A percentile compares a stretch with the other conserved stretches of the same genome.
These are phyloP conservation scores for Prochilodus magdalenae DNA, from an alignment of 2,113 vertebrate genomes.

Conservation along the genomic window DNA sequence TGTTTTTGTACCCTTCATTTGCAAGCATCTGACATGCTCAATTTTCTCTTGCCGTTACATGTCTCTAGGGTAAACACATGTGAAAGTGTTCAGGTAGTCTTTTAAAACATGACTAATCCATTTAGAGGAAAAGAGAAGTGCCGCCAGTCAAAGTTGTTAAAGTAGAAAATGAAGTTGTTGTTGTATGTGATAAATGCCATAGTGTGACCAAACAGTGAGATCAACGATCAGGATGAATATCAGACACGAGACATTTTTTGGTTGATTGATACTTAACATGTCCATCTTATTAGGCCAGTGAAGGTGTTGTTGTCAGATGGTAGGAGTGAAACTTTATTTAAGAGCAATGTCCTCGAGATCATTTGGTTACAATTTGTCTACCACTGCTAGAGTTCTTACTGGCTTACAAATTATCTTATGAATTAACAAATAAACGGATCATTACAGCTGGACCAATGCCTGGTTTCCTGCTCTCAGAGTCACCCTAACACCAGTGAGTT, in stretches of 20 bases:
- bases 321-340: too few relatives aligned
- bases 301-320: too few relatives aligned
- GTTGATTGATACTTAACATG: too few relatives aligned
- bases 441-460: too few relatives aligned
- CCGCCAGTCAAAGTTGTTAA: neutral
- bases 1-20: conserved; percentile 27
- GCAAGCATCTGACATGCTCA: conserved; percentile 22
- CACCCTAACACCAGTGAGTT: too few relatives aligned
- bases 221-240: neutral
- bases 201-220: neutral
- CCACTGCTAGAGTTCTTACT: too few relatives aligned
- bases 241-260: neutral
- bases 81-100: conserved; percentile 25
- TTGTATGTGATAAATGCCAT: neutral
- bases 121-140: neutral
- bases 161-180: neutral
- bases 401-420: too few relatives aligned
- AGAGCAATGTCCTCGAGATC: too few relatives aligned
- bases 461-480: too few relatives aligned
- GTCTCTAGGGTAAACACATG: neutral
- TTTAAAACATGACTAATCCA: neutral
- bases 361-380: too few relatives aligned
- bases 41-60: conserved; percentile 1
- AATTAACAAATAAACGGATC: too few relatives aligned
- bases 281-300: too few relatives aligned